phyloP scores from a whole-genome alignment of 2,797 vertebrate species.

The Hapalemur alaotrensis region DNA sequence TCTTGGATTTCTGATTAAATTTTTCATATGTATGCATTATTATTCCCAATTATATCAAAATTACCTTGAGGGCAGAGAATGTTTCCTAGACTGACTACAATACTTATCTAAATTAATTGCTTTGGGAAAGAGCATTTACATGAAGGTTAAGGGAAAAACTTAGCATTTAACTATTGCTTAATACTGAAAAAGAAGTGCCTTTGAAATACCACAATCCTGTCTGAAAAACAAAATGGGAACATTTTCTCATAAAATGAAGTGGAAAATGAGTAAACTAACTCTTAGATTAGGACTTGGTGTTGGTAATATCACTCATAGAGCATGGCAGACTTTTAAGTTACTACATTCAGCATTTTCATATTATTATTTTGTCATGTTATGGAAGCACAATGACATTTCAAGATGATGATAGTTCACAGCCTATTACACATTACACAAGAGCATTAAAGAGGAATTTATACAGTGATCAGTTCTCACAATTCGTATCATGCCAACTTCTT shows the following conservation, averaged over 20 bases:
- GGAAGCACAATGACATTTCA: slow-evolving; percentile 56
- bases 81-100: not conserved
- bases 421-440: not conserved
- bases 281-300: not conserved
- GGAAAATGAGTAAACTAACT: slow-evolving; percentile 50
- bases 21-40: not conserved
- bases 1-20: not conserved
- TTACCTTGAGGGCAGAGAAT: not conserved
- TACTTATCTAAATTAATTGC: not conserved
- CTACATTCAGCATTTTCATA: slow-evolving; percentile 59
- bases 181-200: not conserved
- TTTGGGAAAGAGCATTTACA: not conserved
- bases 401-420: slow-evolving; percentile 54
- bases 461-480: slow-evolving; percentile 43
- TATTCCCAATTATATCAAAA: not conserved
- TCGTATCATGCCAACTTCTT: slow-evolving; percentile 61
- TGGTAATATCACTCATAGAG: not conserved
- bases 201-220: not conserved
- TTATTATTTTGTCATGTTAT: slow-evolving; percentile 52
- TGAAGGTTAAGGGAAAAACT: not conserved
- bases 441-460: not conserved
- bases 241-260: slow-evolving; percentile 59
- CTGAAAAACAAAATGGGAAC: slow-evolving; percentile 3
- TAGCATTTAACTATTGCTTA: not conserved
- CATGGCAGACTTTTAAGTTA: slow-evolving; percentile 30